Conservation (phyloP, 2,113 vertebrate genomes). For the Psettodes erumei region DNA sequence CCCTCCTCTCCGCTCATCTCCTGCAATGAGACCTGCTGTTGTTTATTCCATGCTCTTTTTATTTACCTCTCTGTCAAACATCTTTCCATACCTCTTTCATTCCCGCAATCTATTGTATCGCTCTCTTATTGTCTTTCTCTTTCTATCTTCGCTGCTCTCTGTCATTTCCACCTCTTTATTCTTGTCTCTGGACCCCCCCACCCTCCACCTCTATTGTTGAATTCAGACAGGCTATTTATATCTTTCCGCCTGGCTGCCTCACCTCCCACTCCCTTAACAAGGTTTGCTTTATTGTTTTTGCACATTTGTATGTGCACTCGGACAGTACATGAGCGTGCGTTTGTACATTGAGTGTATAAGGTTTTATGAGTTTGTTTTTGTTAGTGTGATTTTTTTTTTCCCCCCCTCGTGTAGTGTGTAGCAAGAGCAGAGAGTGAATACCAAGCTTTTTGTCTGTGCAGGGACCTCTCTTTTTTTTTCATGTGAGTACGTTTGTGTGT, state of each 20-base stretch:
- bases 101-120: neutral
- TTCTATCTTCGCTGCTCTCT: conserved; percentile 27
- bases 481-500: conserved; percentile 5
- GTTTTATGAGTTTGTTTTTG: conserved; percentile 17
- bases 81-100: neutral
- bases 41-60: conserved; percentile 41
- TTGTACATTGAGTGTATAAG: conserved; percentile 9
- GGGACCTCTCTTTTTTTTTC: conserved; percentile 15
- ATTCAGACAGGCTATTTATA: conserved; percentile 82
- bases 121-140: conserved; percentile 11
- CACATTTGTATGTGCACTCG: conserved; percentile 28
- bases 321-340: conserved; percentile 26
- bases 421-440: conserved; percentile 1
- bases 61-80: conserved; percentile 12
- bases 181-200: conserved; percentile 44
- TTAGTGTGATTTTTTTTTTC: neutral
- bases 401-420: conserved; percentile 9
- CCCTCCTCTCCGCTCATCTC: conserved; percentile 27
- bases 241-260: conserved; percentile 71
- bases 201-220: conserved; percentile 71
- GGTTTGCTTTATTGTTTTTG: conserved; percentile 71
- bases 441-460: conserved; percentile 2
- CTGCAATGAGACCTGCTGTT: conserved; percentile 42
- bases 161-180: conserved; percentile 38
- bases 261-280: conserved; percentile 73